Evolutionary conservation across 2,797 vertebrate species (phyloP), one percentile per base, ranked within the genome.

Genomic region (Smutsia temminckii): DNA sequence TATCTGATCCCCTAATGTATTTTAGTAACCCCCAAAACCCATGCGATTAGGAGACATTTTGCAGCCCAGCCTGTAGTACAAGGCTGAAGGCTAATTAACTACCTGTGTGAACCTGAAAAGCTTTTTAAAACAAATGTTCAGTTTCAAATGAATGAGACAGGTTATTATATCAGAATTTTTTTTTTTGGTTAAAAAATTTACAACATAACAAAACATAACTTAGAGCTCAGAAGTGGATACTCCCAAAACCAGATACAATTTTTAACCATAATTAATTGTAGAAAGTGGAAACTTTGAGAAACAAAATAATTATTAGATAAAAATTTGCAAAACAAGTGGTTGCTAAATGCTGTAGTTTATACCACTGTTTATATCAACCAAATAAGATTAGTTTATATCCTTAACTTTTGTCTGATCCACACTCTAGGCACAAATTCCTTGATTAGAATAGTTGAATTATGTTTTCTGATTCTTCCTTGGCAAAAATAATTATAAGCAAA

Each of bases 81-180:
- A 46, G n/a, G 20, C 29, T 55, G 17, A 40, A 32, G 59, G 27
- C 32, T 79, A 20, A 68, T 72, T 77, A 81, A 42, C 46, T 40
- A 23, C 32, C 17, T 29, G 13, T 25, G 40, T 40, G 53, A 85
- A 51, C 29, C 21, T 84, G 42, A 37, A 18, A 63, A 86, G 17
- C 29, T 95, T 96, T 83, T 32, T 69, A 51, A 92, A 95, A 80
- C 59, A 95, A 57, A 89, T 37, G 14, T 4, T 75, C 37, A 46
- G 29, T 81, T 93, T 87, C 63, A 81, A 69, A 72, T n/a, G 46
- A 68, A 29, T 5, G 42, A 11, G 32, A 37, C 11, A 85, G 63
- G 12, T 59, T 93, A 61, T 77, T 75, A 32, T 53, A 27, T 71
- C 49, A 84, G 12, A 42, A 8, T 23, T n/a, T 59, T 32, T 37